Percentiles rank a stretch among this genome's conserved stretches.
Conservation (phyloP, 2,797 vertebrate species). For the Chloroceryle inda region DNA sequence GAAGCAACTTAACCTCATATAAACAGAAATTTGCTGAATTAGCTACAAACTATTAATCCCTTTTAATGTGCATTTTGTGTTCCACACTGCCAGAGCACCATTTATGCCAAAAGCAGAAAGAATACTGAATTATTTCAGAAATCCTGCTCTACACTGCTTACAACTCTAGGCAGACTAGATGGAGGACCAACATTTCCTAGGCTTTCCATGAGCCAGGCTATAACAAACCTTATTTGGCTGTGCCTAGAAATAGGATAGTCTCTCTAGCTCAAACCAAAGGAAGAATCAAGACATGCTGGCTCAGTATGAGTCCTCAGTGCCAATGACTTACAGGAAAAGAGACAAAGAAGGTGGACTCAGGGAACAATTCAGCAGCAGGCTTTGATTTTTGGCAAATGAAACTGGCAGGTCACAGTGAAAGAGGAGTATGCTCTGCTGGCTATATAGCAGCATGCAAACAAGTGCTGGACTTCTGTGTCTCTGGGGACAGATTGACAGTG, state of each 20-base stretch:
- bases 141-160: neutral
- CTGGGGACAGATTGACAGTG: neutral
- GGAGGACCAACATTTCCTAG: neutral
- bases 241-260: neutral
- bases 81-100: neutral
- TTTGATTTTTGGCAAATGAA: neutral
- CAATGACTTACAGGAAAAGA: neutral
- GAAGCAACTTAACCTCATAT: neutral
- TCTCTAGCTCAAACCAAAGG: neutral
- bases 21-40: neutral
- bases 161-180: neutral
- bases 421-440: neutral
- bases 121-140: neutral
- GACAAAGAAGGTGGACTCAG: neutral
- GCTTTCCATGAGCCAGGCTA: neutral
- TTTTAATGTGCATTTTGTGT: neutral
- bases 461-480: fast-evolving
- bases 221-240: neutral
- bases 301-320: neutral
- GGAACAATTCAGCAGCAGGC: neutral
- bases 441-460: neutral
- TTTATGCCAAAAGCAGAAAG: neutral
- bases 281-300: neutral
- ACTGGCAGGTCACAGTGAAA: neutral
- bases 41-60: neutral